Percentiles rank a stretch among this genome's conserved stretches.
phyloP scores from a whole-genome alignment of 1,140 invertebrate genomes.

The Tetragnatha versicolor region DNA sequence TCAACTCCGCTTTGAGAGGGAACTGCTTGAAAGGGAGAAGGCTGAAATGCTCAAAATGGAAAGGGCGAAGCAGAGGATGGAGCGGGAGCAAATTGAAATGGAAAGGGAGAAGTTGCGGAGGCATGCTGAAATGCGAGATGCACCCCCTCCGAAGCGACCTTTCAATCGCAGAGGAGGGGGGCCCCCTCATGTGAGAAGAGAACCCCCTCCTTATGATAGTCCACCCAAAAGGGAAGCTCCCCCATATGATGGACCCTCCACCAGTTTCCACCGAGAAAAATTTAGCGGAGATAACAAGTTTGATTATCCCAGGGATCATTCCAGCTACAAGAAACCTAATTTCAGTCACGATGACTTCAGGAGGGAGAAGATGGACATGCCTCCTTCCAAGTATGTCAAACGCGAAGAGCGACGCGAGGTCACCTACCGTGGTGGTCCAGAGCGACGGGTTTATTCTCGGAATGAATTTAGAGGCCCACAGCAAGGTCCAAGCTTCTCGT shows the following conservation, averaged over 20 bases:
- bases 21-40: constrained; percentile 44
- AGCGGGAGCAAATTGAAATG: constrained; percentile 40
- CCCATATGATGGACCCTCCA: constrained; percentile 2
- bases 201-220: background rate
- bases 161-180: constrained; percentile 17
- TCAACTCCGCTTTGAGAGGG: constrained; percentile 30
- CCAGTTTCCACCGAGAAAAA: constrained; percentile 15
- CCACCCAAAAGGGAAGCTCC: background rate
- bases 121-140: constrained; percentile 9
- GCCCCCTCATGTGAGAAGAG: background rate
- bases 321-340: background rate
- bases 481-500: constrained; percentile 21
- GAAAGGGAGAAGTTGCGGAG: constrained; percentile 45
- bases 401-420: constrained; percentile 32
- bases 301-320: background rate
- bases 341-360: constrained; percentile 13
- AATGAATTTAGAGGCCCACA: constrained; percentile 42
- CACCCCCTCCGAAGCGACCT: constrained; percentile 9
- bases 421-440: constrained; percentile 36
- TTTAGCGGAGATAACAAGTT: constrained; percentile 4
- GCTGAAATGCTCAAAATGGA: constrained; percentile 43
- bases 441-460: constrained; percentile 33
- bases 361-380: constrained; percentile 8
- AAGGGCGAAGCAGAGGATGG: constrained; percentile 45
- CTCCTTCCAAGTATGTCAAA: constrained; percentile 4